These are phyloP conservation scores for Etheostoma spectabile DNA, from an alignment of 2,113 vertebrate genomes.

Conservation along the genomic window DNA sequence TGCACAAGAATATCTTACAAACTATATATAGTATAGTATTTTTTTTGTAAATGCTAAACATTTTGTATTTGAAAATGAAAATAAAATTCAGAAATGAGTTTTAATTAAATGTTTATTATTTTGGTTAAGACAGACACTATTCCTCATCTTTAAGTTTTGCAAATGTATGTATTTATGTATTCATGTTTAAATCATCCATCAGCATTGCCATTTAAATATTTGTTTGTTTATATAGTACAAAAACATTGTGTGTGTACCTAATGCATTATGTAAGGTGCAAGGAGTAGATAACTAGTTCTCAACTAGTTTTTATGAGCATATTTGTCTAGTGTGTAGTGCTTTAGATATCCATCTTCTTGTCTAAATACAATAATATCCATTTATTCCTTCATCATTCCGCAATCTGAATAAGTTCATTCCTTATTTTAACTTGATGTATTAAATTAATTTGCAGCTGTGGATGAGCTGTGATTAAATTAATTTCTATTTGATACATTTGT, in stretches of 20 bases:
- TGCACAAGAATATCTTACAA: neutral
- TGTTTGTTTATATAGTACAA: neutral
- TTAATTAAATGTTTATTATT: neutral
- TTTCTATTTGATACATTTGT: constrained; percentile 53
- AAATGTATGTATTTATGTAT: neutral
- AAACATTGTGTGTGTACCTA: neutral
- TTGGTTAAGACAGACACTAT: neutral
- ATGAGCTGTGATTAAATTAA: constrained; percentile 48
- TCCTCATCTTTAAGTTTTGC: neutral
- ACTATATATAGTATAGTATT: neutral
- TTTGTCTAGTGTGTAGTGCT: neutral
- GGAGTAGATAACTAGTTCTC: neutral
- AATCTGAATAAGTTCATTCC: constrained; percentile 39
- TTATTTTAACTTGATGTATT: constrained; percentile 34
- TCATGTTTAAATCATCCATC: neutral
- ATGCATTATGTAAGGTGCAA: neutral
- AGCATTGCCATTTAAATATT: neutral
- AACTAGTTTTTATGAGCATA: neutral
- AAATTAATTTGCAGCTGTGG: constrained; percentile 42
- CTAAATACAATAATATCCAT: constrained; percentile 27
- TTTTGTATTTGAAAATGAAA: neutral
- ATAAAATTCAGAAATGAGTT: neutral
- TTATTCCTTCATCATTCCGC: constrained; percentile 49
- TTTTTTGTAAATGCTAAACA: neutral
- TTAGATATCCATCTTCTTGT: constrained; percentile 16